These are phyloP conservation scores for Drosophila demipolita DNA, from an alignment of 2,888 invertebrate genomes.

Conservation along the genomic window DNA sequence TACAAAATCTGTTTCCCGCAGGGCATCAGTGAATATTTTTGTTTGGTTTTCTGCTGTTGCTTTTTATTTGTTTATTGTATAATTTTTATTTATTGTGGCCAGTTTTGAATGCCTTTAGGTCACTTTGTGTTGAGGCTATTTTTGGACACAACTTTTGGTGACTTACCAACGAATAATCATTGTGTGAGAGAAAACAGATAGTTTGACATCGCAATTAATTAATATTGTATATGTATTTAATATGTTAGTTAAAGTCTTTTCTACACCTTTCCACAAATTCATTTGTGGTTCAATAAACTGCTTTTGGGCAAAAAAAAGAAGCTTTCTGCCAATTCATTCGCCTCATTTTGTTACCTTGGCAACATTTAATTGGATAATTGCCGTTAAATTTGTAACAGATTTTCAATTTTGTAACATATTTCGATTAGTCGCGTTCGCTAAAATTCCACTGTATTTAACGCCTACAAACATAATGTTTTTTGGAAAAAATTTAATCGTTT, in stretches of 20 bases:
- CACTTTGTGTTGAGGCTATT: constrained; percentile 26
- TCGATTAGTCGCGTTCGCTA: background rate
- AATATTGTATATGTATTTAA: constrained; percentile 17
- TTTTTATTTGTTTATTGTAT: constrained; percentile 46
- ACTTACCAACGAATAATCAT: constrained; percentile 28
- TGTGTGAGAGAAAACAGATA: background rate
- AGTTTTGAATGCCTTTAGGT: constrained; percentile 28
- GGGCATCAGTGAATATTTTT: constrained; percentile 49
- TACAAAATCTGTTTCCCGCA: constrained; percentile 12
- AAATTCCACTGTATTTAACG: background rate
- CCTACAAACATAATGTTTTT: background rate
- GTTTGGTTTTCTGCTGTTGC: constrained; percentile 38
- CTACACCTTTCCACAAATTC: constrained; percentile 11
- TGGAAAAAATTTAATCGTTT: constrained; percentile 1
- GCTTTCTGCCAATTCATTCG: constrained; percentile 51
- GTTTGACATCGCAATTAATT: constrained; percentile 3
- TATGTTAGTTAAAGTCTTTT: constrained; percentile 21
- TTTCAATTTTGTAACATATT: constrained; percentile 53
- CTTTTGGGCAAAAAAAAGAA: constrained; percentile 1
- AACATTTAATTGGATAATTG: constrained; percentile 62
- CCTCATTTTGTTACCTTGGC: constrained; percentile 9
- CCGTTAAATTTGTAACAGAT: constrained; percentile 61
- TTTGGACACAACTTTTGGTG: constrained; percentile 26
- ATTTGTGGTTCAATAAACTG: constrained; percentile 28
- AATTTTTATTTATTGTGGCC: constrained; percentile 47